phyloP scores from a whole-genome alignment of 2,113 vertebrate genomes.

The Oncorhynchus kisutch region DNA sequence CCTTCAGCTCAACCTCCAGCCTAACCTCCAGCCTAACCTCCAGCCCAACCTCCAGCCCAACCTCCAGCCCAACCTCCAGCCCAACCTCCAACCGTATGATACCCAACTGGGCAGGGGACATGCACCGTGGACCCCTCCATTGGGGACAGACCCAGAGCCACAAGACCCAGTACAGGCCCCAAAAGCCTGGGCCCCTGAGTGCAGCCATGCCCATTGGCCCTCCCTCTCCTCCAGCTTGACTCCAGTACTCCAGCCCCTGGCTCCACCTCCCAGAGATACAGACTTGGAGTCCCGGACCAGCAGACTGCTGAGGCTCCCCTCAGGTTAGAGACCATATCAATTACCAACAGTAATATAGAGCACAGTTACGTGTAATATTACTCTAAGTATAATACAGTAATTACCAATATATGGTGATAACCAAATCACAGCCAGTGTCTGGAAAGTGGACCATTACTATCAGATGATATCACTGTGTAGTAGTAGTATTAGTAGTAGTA shows the following conservation, averaged over 20 bases:
- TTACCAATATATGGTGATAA: too few species aligned
- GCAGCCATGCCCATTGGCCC: neutral
- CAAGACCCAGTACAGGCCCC: neutral
- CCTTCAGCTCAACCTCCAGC: too few species aligned
- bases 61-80: too few species aligned
- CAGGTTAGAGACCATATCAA: constrained; percentile 49
- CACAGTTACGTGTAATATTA: too few species aligned
- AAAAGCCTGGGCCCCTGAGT: neutral
- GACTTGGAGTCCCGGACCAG: constrained; percentile 38
- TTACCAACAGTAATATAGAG: neutral
- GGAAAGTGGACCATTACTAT: too few species aligned
- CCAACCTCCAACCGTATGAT: too few species aligned
- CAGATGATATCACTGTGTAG: too few species aligned
- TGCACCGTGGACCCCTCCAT: neutral
- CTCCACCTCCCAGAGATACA: neutral
- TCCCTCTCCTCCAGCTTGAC: neutral
- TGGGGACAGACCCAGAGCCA: neutral
- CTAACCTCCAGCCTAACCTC: too few species aligned
- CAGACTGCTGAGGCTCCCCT: constrained; percentile 61
- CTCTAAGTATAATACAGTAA: too few species aligned
- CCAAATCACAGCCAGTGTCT: too few species aligned
- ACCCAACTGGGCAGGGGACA: neutral
- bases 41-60: too few species aligned
- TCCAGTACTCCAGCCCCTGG: neutral
- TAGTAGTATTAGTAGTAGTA: too few species aligned